Percentiles rank a stretch among this genome's conserved stretches.
These are phyloP conservation scores for Steromphala cineraria DNA, from an alignment of 2,888 invertebrate species.

Conservation along the genomic window DNA sequence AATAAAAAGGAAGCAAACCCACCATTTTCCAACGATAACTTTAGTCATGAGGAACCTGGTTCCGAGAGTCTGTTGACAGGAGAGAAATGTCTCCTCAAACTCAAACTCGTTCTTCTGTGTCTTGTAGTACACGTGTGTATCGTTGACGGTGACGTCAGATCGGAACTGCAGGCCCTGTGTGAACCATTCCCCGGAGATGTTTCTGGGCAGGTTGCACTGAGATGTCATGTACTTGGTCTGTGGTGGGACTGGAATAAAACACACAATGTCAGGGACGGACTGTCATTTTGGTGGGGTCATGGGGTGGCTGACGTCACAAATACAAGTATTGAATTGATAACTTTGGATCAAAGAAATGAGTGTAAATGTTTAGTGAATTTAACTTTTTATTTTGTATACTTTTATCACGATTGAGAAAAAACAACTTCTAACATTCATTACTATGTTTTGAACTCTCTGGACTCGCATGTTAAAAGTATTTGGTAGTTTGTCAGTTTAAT, in stretches of 20 bases:
- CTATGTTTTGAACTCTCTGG: too few relatives aligned
- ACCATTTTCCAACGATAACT: constrained; percentile 95
- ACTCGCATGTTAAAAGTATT: too few relatives aligned
- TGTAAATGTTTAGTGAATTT: too few relatives aligned
- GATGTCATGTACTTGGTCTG: constrained; percentile 78
- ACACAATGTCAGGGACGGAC: neutral
- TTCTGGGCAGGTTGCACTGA: constrained; percentile 93
- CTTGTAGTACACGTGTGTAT: constrained; percentile 96
- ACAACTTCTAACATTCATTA: too few relatives aligned
- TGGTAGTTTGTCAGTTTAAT: too few relatives aligned
- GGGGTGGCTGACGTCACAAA: too few relatives aligned
- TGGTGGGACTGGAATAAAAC: constrained; percentile 58
- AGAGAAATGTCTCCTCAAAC: constrained; percentile 89
- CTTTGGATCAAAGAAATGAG: too few relatives aligned
- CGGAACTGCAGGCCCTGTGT: constrained; percentile 95
- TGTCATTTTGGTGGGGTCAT: neutral
- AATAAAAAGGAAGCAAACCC: constrained; percentile 54
- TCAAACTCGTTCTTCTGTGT: constrained; percentile 90
- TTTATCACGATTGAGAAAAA: too few relatives aligned
- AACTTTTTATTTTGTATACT: too few relatives aligned
- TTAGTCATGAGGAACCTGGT: constrained; percentile 96
- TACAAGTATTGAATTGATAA: too few relatives aligned
- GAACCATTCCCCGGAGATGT: constrained; percentile 96
- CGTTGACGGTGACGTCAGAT: constrained; percentile 89
- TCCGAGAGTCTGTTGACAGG: constrained; percentile 94